A percentile compares a stretch with the other conserved stretches of the same genome.
These are phyloP conservation scores for Hemitrygon akajei DNA, from an alignment of 2,797 vertebrate genomes.

Conservation along the genomic window DNA sequence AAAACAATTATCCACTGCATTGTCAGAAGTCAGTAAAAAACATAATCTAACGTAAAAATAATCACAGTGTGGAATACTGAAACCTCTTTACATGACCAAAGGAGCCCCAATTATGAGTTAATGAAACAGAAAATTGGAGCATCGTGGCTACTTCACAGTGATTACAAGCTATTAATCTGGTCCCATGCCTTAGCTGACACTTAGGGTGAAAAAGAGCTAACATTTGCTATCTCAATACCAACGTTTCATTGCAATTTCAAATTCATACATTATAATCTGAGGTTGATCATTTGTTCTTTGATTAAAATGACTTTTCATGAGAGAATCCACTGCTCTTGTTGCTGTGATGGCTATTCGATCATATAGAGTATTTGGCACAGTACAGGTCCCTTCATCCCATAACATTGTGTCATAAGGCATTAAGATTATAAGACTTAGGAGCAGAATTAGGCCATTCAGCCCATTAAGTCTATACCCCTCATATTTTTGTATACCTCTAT, in stretches of 20 bases:
- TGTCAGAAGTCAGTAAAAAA: not conserved
- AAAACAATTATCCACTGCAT: not conserved
- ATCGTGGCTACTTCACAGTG: not conserved
- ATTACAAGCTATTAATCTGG: constrained; percentile 4
- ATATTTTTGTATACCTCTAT: too few relatives aligned
- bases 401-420: too few relatives aligned
- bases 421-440: too few relatives aligned
- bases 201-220: not conserved
- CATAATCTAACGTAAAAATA: constrained; percentile 11
- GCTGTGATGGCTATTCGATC: not conserved
- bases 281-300: not conserved
- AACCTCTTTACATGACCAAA: not conserved
- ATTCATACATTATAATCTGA: not conserved
- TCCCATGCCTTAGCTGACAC: not conserved
- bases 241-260: not conserved
- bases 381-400: too few relatives aligned
- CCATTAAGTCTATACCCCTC: too few relatives aligned
- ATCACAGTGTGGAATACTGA: not conserved
- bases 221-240: not conserved
- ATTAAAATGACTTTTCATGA: not conserved
- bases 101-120: not conserved
- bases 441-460: too few relatives aligned
- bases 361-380: too few relatives aligned
- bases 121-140: constrained; percentile 25
- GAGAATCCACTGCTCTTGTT: not conserved